Evolutionary conservation across 1,140 invertebrate genomes (phyloP).

Genomic region (Doryteuthis pealeii): DNA sequence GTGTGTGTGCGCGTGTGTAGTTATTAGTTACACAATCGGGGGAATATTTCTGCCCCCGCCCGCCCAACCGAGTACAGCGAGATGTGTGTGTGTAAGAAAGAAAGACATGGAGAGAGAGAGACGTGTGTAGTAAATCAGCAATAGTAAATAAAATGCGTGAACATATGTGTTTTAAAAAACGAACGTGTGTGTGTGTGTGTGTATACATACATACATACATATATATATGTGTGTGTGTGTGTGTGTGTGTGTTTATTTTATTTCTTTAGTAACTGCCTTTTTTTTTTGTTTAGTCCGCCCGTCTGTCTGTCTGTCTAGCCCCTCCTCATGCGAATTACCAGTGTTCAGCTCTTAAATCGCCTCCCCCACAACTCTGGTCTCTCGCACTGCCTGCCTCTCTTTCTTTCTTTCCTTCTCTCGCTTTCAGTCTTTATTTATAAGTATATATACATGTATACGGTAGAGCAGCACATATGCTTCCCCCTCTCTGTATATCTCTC

Average conservation of each 20-base stretch:
- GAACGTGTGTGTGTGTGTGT: not conserved
- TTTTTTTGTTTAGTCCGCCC: not conserved
- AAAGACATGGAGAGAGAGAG: not conserved
- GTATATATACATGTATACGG: not conserved
- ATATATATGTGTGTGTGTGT: not conserved
- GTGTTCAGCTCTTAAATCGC: too few relatives aligned
- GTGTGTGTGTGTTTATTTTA: not conserved
- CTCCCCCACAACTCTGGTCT: too few relatives aligned
- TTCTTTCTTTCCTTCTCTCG: too few relatives aligned
- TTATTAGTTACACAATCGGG: not conserved
- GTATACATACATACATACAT: not conserved
- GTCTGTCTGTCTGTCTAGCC: too few relatives aligned
- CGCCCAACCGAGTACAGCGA: not conserved
- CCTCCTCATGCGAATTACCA: too few relatives aligned
- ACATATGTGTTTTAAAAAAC: not conserved
- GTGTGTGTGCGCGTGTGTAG: not conserved
- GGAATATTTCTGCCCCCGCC: not conserved
- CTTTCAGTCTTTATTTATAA: not conserved
- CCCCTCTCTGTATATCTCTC: too few relatives aligned
- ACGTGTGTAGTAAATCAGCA: not conserved
- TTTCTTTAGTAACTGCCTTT: not conserved
- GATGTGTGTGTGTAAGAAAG: not conserved
- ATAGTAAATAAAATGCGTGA: not conserved
- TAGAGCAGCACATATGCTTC: not conserved
- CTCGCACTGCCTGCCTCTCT: too few relatives aligned